Base-by-base conservation (phyloP, 64 coral and sea anemone genomes). In the Dendrophyllia cribrosa region DNA sequence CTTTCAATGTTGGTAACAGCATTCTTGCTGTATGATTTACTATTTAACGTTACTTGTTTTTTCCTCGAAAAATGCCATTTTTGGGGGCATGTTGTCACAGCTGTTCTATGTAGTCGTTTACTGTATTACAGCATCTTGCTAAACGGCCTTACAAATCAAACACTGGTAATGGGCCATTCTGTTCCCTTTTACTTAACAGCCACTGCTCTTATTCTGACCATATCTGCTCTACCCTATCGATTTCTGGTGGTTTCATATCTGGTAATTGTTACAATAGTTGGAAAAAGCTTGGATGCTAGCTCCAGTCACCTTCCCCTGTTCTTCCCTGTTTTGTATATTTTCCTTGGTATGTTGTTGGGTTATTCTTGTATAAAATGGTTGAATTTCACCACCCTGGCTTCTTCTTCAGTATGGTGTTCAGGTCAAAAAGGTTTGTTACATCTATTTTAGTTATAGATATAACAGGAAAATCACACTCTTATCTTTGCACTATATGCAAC, bases 1-100 rank as follows among this genome's bases (percentile, higher is more conserved):
- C 43, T 8, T 74, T 6, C 17, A 47, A 46, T 47, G 9, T 47
- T 74, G 26, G 34, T 34, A 34, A 34, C 34, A 34, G 34, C 34
- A 26, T 72, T 44, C 10, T 59, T 59, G 55, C 55, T 79, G 20
- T 79, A 79, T 79, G 76, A 79, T 23, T 59, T 56, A 24, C 10
- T 45, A 4, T 79, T 79, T 79, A 53, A 79, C 23, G 8, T 79
- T 25, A 25, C 0, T 23, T 79, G 76, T 52, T 53, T 79, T 79
- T 58, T 61, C 6, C 2, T 11, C 55, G 2, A 22, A 22, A 6
- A 7, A 79, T 79, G 53, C n/a, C 55, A 59, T 58, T 77, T 50
- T 2, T 8, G 23, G 34, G 34, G 34, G 34, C 34, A 59, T 59
- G 7, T 59, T 59, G 23, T 43, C 11, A 24, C 14, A 11, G 46